Evolutionary conservation across 2,888 invertebrate genomes (phyloP).

Genomic region (Callyntrura sp.): DNA sequence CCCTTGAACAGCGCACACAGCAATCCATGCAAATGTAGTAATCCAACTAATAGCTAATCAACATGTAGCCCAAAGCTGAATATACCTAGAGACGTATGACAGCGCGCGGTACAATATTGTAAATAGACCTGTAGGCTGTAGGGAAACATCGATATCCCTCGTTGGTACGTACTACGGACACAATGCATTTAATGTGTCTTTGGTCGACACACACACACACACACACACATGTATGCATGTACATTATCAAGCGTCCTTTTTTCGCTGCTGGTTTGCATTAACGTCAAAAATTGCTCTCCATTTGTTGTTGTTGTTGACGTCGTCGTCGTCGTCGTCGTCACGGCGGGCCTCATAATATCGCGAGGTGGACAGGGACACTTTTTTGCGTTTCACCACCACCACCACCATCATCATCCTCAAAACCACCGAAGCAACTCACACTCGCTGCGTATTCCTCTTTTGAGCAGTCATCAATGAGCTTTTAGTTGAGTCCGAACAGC

Average conservation of each 20-base stretch:
- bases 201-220: too few relatives aligned
- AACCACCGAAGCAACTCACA: neutral
- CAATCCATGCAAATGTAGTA: slow-evolving; percentile 62
- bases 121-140: too few relatives aligned
- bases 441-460: slow-evolving; percentile 51
- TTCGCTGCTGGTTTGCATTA: slow-evolving; percentile 2
- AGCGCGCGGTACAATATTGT: too few relatives aligned
- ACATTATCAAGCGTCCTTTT: neutral
- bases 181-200: neutral
- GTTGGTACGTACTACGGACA: too few relatives aligned
- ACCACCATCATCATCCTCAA: neutral
- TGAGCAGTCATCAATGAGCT: slow-evolving; percentile 72
- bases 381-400: slow-evolving; percentile 29
- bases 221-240: neutral
- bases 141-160: too few relatives aligned
- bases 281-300: neutral
- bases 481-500: slow-evolving; percentile 69
- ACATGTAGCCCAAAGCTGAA: slow-evolving; percentile 49
- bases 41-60: slow-evolving; percentile 77
- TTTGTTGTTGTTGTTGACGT: slow-evolving; percentile 15
- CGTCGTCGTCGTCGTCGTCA: neutral
- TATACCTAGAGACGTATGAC: too few relatives aligned
- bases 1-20: slow-evolving; percentile 4
- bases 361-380: slow-evolving; percentile 45
- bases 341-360: too few relatives aligned